These are phyloP conservation scores for Amblyjoppa proteus DNA, from an alignment of 2,888 invertebrate genomes.

Conservation along the genomic window DNA sequence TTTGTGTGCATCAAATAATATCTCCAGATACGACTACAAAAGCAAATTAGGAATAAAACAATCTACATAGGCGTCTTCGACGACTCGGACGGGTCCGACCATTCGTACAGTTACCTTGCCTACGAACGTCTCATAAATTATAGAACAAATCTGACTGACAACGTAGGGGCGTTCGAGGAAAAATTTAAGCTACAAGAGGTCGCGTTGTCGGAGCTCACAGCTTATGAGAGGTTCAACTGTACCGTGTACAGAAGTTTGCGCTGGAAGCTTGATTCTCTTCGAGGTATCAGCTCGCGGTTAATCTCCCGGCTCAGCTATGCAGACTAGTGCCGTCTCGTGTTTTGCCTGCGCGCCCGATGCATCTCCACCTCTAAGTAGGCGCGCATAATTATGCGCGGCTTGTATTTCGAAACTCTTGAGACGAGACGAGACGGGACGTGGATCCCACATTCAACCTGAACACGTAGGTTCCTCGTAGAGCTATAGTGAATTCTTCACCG, in stretches of 20 bases:
- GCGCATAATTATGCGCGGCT: slow-evolving; percentile 65
- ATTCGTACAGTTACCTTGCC: too few relatives aligned
- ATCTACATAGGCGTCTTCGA: too few relatives aligned
- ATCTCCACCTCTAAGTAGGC: slow-evolving; percentile 53
- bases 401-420: slow-evolving; percentile 65
- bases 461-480: slow-evolving; percentile 5
- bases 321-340: neutral
- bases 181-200: too few relatives aligned
- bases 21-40: too few relatives aligned
- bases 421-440: slow-evolving; percentile 22
- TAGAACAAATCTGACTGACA: too few relatives aligned
- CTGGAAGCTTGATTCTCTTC: neutral
- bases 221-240: neutral
- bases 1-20: too few relatives aligned
- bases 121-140: too few relatives aligned
- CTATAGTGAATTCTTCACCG: neutral
- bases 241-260: neutral
- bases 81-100: too few relatives aligned
- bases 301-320: neutral
- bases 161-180: too few relatives aligned
- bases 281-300: neutral
- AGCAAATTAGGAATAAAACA: too few relatives aligned
- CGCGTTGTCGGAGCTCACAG: too few relatives aligned
- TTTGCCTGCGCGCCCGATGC: neutral
- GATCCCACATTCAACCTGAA: slow-evolving; percentile 52